Evolutionary conservation across 2,113 vertebrate genomes (phyloP).

Genomic region (Rallus limicola): DNA sequence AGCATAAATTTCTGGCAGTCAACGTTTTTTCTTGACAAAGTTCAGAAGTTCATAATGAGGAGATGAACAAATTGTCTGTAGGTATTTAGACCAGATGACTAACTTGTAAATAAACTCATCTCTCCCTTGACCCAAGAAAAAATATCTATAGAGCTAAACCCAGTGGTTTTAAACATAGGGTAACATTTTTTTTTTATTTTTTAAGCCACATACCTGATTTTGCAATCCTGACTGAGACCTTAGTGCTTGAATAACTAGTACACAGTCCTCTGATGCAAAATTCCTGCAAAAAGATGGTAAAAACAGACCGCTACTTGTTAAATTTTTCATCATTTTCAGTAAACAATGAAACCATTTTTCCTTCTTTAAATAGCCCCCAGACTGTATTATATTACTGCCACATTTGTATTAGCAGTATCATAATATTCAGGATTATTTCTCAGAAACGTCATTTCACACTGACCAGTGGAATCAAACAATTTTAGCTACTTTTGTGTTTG

Average conservation of each 20-base stretch:
- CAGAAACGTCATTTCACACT: background rate
- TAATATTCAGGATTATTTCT: background rate
- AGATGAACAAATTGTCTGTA: background rate
- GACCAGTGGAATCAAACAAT: background rate
- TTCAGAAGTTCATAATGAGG: background rate
- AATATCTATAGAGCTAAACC: background rate
- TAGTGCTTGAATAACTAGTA: background rate
- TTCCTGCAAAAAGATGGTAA: background rate
- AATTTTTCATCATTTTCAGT: background rate
- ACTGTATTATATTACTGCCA: no score
- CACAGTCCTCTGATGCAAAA: background rate
- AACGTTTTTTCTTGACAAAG: background rate
- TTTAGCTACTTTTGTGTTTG: background rate
- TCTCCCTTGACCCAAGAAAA: rapidly evolving
- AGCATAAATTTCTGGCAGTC: background rate
- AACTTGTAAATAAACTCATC: background rate
- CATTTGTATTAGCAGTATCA: background rate
- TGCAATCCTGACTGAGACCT: background rate
- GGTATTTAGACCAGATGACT: background rate
- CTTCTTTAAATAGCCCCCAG: background rate
- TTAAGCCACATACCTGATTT: background rate
- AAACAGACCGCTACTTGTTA: background rate
- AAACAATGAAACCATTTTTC: background rate
- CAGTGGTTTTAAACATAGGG: background rate
- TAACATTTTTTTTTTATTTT: background rate